Percentiles rank a stretch among this genome's conserved stretches.
phyloP scores from a whole-genome alignment of 2,888 invertebrate genomes.

The Lottia scabra region DNA sequence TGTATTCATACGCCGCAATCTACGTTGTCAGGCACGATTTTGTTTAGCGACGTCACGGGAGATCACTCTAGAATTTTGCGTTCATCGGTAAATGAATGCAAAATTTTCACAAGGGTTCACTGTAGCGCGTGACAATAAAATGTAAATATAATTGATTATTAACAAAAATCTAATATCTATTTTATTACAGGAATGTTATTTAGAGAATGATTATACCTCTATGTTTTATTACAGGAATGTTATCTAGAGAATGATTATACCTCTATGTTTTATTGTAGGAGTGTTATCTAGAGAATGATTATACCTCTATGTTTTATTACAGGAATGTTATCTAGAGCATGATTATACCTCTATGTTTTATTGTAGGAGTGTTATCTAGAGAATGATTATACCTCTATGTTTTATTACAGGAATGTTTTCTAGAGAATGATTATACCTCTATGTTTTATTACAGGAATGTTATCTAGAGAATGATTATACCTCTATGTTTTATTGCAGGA shows the following conservation, averaged over 20 bases:
- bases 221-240: too few relatives aligned
- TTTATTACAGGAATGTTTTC: too few relatives aligned
- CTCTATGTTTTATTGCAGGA: constrained; percentile 85
- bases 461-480: constrained; percentile 91
- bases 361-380: constrained; percentile 84
- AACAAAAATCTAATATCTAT: too few relatives aligned
- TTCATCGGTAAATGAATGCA: too few relatives aligned
- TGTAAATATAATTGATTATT: too few relatives aligned
- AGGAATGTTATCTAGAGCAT: constrained; percentile 89
- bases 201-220: constrained; percentile 91
- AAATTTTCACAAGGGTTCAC: too few relatives aligned
- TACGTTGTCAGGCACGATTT: too few relatives aligned
- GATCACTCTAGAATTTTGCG: too few relatives aligned
- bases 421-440: constrained; percentile 91
- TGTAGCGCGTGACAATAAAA: too few relatives aligned
- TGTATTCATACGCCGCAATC: too few relatives aligned
- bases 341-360: constrained; percentile 90
- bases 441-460: too few relatives aligned
- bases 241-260: constrained; percentile 91
- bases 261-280: constrained; percentile 85
- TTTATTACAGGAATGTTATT: constrained; percentile 65
- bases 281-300: constrained; percentile 90
- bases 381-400: constrained; percentile 88
- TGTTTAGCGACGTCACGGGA: too few relatives aligned
- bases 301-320: constrained; percentile 83